Conservation (phyloP, 2,888 invertebrate genomes). For the Oeneis ivallda region DNA sequence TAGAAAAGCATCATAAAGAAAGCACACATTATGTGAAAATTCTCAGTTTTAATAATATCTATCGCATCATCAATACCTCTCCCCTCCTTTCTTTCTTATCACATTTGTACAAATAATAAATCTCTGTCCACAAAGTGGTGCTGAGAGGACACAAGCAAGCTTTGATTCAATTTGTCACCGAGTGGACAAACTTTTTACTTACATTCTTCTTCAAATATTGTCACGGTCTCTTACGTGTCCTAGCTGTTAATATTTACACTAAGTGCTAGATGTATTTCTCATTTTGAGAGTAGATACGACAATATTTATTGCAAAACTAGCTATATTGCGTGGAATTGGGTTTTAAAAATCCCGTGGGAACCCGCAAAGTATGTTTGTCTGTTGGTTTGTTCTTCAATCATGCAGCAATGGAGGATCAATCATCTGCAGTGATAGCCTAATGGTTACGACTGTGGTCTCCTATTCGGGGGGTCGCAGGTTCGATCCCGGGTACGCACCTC, state of each 20-base stretch:
- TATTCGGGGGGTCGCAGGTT: too few species aligned
- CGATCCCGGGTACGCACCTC: too few species aligned
- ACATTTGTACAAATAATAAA: slow-evolving; percentile 25
- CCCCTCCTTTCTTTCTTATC: slow-evolving; percentile 8
- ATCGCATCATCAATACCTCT: slow-evolving; percentile 10
- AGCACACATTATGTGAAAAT: neutral
- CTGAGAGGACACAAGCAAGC: slow-evolving; percentile 36
- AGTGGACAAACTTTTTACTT: slow-evolving; percentile 40
- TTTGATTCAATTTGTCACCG: slow-evolving; percentile 47
- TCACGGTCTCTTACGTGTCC: slow-evolving; percentile 32
- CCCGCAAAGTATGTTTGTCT: too few species aligned
- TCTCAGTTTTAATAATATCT: neutral
- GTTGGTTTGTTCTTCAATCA: too few species aligned
- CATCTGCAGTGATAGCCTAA: too few species aligned
- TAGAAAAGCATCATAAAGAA: neutral
- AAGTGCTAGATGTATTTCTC: neutral
- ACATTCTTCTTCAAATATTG: slow-evolving; percentile 22
- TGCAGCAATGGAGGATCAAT: too few species aligned
- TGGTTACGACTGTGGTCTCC: too few species aligned
- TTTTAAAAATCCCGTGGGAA: neutral
- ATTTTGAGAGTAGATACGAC: neutral
- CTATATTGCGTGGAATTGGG: too few species aligned
- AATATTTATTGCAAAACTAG: too few species aligned
- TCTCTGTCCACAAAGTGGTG: slow-evolving; percentile 17
- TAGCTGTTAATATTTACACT: slow-evolving; percentile 25